Evolutionary conservation across 2,113 vertebrate genomes (phyloP).

Genomic region (Eulemur rufifrons): DNA sequence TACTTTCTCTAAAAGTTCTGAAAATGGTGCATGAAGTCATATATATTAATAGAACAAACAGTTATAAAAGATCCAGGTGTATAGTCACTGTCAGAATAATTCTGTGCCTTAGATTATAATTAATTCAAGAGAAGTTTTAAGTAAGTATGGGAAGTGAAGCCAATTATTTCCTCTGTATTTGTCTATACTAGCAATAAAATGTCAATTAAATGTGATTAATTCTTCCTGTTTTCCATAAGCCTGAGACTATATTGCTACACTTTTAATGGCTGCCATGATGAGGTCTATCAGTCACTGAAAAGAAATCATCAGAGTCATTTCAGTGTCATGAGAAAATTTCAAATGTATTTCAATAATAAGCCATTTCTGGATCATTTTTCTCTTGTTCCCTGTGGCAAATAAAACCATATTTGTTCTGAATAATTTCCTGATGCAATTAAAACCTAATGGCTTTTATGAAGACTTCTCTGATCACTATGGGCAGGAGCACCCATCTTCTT

Average conservation of each 20-base stretch:
- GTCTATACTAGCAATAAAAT: conserved; percentile 42
- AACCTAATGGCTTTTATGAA: background rate
- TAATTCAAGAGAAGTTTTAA: conserved; percentile 31
- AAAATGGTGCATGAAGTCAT: background rate
- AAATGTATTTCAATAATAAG: background rate
- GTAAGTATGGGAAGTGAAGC: background rate
- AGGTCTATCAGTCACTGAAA: background rate
- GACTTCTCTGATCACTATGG: background rate
- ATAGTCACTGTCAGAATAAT: background rate
- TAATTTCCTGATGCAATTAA: conserved; percentile 4
- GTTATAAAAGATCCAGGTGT: background rate
- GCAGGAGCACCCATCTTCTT: background rate
- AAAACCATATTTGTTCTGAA: conserved; percentile 38
- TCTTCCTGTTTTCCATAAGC: background rate
- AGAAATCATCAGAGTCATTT: background rate
- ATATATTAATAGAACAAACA: background rate
- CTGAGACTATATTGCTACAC: background rate
- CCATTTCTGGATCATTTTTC: background rate
- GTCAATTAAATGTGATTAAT: conserved; percentile 44
- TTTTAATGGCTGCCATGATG: background rate
- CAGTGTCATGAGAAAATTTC: background rate
- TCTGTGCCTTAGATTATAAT: background rate
- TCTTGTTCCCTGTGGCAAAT: background rate
- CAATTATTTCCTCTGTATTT: conserved; percentile 21
- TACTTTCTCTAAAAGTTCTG: background rate